These are phyloP conservation scores for Vireo griseus DNA, from an alignment of 2,797 vertebrate genomes.

Conservation along the genomic window DNA sequence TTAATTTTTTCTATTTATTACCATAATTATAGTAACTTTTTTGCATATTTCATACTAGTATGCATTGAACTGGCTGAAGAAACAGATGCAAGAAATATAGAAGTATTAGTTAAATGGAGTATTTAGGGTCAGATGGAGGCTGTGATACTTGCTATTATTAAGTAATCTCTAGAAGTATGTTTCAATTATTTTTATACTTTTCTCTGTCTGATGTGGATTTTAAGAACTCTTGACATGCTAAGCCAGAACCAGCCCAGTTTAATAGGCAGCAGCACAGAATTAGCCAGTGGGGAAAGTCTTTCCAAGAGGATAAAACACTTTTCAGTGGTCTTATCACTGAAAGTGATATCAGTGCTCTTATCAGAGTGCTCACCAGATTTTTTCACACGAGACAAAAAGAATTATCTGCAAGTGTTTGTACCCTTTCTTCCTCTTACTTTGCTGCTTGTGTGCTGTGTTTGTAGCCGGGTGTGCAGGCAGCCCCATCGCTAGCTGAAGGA, in stretches of 20 bases:
- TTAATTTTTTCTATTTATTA: not conserved
- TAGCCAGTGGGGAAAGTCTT: not conserved
- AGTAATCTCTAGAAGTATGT: not conserved
- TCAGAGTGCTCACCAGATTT: not conserved
- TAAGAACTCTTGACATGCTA: not conserved
- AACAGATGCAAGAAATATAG: not conserved
- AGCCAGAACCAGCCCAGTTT: not conserved
- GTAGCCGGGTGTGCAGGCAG: not conserved
- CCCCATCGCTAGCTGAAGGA: not conserved
- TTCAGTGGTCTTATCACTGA: not conserved
- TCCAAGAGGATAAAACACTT: not conserved
- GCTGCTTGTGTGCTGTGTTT: not conserved
- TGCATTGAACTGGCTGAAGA: not conserved
- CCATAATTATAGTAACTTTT: not conserved
- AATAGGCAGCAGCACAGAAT: not conserved
- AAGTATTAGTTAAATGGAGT: not conserved
- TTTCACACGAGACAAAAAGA: not conserved
- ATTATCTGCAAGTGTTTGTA: not conserved
- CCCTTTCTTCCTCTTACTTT: not conserved
- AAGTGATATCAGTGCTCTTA: not conserved
- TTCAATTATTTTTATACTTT: not conserved
- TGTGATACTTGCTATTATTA: not conserved
- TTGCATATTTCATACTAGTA: not conserved
- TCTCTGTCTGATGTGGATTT: not conserved
- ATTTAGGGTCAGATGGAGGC: not conserved